Base-by-base conservation (phyloP, 2,113 vertebrate species). In the Perca schrenkii region DNA sequence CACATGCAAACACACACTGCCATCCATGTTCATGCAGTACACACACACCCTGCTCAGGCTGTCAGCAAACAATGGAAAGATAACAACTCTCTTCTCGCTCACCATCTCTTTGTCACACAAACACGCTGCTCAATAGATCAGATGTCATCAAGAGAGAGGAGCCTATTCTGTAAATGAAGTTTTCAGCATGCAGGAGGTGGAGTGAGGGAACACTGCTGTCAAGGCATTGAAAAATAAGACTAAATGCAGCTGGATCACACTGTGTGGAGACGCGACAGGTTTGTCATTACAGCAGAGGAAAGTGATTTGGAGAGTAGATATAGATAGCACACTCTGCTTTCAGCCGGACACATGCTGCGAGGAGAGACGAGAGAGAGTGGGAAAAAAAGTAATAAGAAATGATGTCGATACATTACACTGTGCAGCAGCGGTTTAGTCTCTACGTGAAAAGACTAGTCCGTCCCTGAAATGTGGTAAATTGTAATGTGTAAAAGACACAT, bases 51-150 rank as follows among this genome's bases (percentile, higher is more conserved):
- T 65, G 62, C 64, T 73, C 31, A 60, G 40, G 22, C 74, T 77
- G 66, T 87, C 47, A 64, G 80, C 80, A 87, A 89, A 88, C 80
- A 91, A 85, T 70, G 66, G 61, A 75, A 66, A 82, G 65, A 85
- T 73, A 85, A 86, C 74, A 85, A 34, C 72, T 70, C 19, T 62
- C 43, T 49, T 67, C 61, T 69, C 6, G 5, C 79, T 82, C 54
- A 15, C 52, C 36, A 34, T 36, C 83, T 86, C 70, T 88, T 84
- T 77, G 69, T 86, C 56, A 77, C 84, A 74, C 83, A 84, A 74
- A 87, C 84, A 69, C 1, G 17, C 64, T 6, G 49, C 82, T 77
- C 64, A 0, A 47, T 12, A 63, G 79, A 89, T 88, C 62, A 80
- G 72, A 70, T 88, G 77, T 84, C 34, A 16, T 74, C 63, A 17